These are phyloP conservation scores for Pholis gunnellus DNA, from an alignment of 2,113 vertebrate species.

Conservation along the genomic window DNA sequence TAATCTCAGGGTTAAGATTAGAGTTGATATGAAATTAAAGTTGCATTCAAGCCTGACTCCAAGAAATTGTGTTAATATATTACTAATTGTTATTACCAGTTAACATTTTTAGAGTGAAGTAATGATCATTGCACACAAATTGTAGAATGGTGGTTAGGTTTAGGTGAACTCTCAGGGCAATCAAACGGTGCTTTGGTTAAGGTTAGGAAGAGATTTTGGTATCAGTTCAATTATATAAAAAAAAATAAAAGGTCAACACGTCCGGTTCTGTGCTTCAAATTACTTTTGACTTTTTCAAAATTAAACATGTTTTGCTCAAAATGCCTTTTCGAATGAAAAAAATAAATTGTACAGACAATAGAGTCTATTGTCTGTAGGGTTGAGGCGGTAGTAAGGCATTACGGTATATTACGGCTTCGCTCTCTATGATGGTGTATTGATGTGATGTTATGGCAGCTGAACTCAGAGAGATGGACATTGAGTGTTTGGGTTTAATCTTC, in stretches of 20 bases:
- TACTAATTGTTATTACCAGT: background rate
- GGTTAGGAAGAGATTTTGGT: background rate
- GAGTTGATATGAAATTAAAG: background rate
- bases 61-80: background rate
- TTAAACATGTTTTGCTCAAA: background rate
- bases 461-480: no score
- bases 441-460: no score
- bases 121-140: background rate
- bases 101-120: background rate
- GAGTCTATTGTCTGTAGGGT: no score
- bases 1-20: background rate
- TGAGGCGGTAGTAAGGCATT: no score
- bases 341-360: background rate
- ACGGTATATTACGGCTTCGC: no score
- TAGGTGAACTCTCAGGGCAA: background rate
- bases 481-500: no score
- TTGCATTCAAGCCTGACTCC: background rate
- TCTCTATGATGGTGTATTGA: no score
- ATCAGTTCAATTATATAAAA: background rate
- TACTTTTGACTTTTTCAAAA: background rate
- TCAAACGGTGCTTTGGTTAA: background rate
- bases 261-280: background rate
- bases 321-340: background rate
- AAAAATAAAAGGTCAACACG: background rate
- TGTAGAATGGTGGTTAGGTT: background rate